Evolutionary conservation across 1,140 invertebrate genomes (phyloP).

Genomic region (Sipha flava): DNA sequence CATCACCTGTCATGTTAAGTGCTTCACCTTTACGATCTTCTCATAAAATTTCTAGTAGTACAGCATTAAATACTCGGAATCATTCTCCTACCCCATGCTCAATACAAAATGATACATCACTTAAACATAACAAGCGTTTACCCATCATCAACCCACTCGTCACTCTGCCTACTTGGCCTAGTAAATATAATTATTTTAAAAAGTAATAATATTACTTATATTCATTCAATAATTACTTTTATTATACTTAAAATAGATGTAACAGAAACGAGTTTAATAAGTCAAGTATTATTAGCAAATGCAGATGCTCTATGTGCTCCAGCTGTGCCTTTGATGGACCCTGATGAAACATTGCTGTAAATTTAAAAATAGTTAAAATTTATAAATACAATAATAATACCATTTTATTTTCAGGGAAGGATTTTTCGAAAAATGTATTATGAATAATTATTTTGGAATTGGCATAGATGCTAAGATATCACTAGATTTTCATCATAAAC

Average conservation of each 20-base stretch:
- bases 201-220: background rate
- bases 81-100: slow-evolving; percentile 31
- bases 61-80: slow-evolving; percentile 24
- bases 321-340: slow-evolving; percentile 85
- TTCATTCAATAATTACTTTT: background rate
- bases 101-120: slow-evolving; percentile 33
- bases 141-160: slow-evolving; percentile 87
- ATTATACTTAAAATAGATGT: slow-evolving; percentile 47
- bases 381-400: background rate
- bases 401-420: slow-evolving; percentile 57
- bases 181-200: slow-evolving; percentile 48
- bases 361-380: slow-evolving; percentile 36
- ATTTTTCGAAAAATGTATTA: slow-evolving; percentile 88
- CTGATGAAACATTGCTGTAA: slow-evolving; percentile 74
- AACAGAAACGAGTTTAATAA: slow-evolving; percentile 65
- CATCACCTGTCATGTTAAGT: slow-evolving; percentile 42
- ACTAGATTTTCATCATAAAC: slow-evolving; percentile 93
- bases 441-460: slow-evolving; percentile 99
- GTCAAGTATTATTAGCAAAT: slow-evolving; percentile 86
- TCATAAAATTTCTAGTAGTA: slow-evolving; percentile 37
- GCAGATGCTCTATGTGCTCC: slow-evolving; percentile 93
- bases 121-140: slow-evolving; percentile 55
- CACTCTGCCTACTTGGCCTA: slow-evolving; percentile 75
- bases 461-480: slow-evolving; percentile 98
- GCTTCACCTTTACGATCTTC: slow-evolving; percentile 38